These are phyloP conservation scores for Azorinus chamasolen DNA, from an alignment of 2,888 invertebrate genomes.

Conservation along the genomic window DNA sequence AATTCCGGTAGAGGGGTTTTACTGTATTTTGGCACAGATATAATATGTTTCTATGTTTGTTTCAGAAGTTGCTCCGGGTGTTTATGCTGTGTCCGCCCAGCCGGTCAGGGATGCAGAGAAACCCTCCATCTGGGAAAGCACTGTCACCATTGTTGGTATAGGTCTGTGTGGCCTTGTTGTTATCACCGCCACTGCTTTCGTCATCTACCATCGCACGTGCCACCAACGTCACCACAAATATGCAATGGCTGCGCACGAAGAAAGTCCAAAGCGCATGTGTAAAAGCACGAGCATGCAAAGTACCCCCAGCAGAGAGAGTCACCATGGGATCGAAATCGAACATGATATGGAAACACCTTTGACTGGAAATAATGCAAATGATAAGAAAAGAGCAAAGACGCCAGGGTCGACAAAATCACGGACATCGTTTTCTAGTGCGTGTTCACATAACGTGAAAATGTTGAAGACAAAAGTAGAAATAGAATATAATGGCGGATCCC, in stretches of 20 bases:
- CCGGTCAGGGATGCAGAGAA: conserved; percentile 26
- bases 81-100: conserved; percentile 26
- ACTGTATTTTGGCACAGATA: too few species aligned
- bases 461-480: conserved; percentile 71
- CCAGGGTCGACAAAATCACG: conserved; percentile 77
- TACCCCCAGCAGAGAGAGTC: conserved; percentile 69
- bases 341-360: conserved; percentile 80
- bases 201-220: conserved; percentile 77
- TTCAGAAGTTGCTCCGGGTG: conserved; percentile 27
- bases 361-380: conserved; percentile 63
- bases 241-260: conserved; percentile 75
- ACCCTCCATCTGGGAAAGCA: conserved; percentile 78
- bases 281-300: conserved; percentile 75
- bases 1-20: too few species aligned
- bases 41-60: too few species aligned
- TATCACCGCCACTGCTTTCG: conserved; percentile 75
- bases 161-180: conserved; percentile 80
- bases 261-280: conserved; percentile 76
- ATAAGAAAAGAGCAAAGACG: conserved; percentile 56
- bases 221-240: conserved; percentile 77
- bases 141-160: conserved; percentile 82
- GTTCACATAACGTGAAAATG: conserved; percentile 60
- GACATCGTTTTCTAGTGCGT: conserved; percentile 64
- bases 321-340: conserved; percentile 73
- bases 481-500: conserved; percentile 53